Evolutionary conservation across 2,113 vertebrate species (phyloP).

Genomic region (Choloepus hoffmanni): DNA sequence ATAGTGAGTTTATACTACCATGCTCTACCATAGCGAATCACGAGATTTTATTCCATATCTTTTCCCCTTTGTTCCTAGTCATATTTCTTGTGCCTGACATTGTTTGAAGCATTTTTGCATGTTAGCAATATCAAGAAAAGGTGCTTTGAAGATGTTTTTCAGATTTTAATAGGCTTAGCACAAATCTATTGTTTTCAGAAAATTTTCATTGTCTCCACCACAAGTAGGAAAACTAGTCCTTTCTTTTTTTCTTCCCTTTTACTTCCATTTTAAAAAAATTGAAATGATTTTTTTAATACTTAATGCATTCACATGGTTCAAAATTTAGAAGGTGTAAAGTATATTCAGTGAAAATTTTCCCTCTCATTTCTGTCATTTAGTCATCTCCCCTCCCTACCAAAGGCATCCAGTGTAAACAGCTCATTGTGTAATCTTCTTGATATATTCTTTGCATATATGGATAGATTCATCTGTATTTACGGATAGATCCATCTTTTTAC

Average conservation of each 20-base stretch:
- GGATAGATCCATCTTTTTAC: neutral
- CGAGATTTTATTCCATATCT: neutral
- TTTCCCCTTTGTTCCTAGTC: neutral
- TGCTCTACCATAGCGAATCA: neutral
- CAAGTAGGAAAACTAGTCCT: neutral
- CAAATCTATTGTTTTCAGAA: neutral
- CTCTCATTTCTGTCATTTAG: neutral
- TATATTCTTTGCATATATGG: neutral
- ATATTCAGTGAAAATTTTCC: neutral
- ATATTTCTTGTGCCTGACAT: neutral
- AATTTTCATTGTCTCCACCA: neutral
- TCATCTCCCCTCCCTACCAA: neutral
- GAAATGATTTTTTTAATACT: slow-evolving; percentile 17
- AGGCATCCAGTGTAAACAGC: neutral
- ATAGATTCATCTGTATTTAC: neutral
- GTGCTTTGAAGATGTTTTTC: neutral
- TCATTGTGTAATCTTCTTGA: neutral
- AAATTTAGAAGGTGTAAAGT: neutral
- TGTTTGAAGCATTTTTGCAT: neutral
- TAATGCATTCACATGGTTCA: neutral
- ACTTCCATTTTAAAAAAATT: neutral
- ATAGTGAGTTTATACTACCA: neutral
- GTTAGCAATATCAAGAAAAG: neutral
- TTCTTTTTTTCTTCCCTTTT: neutral
- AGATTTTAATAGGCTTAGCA: neutral